Base-by-base conservation (phyloP, 2,113 vertebrate species). In the Cinclus cinclus region DNA sequence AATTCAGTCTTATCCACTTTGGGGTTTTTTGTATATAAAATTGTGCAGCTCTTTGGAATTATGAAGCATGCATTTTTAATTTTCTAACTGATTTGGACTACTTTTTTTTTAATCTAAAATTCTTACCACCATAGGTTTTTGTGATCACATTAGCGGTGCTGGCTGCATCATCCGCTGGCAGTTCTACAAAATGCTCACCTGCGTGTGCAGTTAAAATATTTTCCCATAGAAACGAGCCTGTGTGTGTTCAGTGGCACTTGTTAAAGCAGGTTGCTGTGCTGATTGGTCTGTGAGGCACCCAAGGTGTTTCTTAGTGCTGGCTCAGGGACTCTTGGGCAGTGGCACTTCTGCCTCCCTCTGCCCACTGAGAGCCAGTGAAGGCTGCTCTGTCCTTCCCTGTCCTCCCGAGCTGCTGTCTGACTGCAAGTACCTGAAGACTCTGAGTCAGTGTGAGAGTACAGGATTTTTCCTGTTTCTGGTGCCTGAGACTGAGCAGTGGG, bases 281-380 rank as follows among this genome's bases (percentile, higher is more conserved):
- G n/a, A n/a, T 5, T 59, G n/a, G 46, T 47, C 35, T 50, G 27
- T 24, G 47, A 79, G 47, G 69, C 12, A 6, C 27, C 28, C 17
- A 11, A 39, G 14, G 79, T 21, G 8, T 7, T 89, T 9, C 27
- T 77, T 42, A 35, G 8, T 33, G n/a, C 31, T 53, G 60, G 37
- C 30, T 56, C 52, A 64, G 69, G 42, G 30, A 27, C 17, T 13
- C 15, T 24, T 13, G 39, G 49, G 8, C 14, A 65, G 33, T 4
- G 19, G 13, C 15, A 21, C 0, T 0, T 65, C n/a, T 13, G 20
- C 63, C 15, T 10, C 39, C 22, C 17, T 65, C 19, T 44, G 65
- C 30, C 21, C 15, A 2, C 19, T 7, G 25, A 10, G 1, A 70
- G n/a, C 41, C 17, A 19, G 22, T 0, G 1, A 59, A 69, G 19